Conservation (phyloP, 1,140 invertebrate genomes). For the Rhopalosiphum padi region DNA sequence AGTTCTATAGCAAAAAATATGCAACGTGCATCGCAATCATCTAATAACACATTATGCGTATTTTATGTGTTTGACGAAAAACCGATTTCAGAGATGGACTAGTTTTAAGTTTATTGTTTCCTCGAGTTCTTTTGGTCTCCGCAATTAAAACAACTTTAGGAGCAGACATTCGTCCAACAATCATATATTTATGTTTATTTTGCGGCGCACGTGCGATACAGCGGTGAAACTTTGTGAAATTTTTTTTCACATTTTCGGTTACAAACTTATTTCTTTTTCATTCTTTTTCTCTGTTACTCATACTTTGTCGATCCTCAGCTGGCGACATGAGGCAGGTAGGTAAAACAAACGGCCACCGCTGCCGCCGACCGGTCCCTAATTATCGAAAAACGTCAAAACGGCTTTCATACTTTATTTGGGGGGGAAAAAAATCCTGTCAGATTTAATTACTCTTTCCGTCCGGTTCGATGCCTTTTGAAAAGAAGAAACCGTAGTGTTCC, state of each 20-base stretch:
- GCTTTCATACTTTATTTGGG: neutral
- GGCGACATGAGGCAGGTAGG: neutral
- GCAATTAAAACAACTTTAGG: neutral
- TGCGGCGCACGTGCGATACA: neutral
- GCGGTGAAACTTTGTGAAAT: neutral
- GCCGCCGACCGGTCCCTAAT: neutral
- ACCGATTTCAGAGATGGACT: too few species aligned
- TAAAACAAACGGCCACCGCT: neutral
- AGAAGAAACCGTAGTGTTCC: neutral
- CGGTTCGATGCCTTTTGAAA: slow-evolving; percentile 24
- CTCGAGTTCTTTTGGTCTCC: neutral
- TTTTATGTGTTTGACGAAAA: neutral
- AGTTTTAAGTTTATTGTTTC: neutral
- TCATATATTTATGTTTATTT: neutral
- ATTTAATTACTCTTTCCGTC: slow-evolving; percentile 39
- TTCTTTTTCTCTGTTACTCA: neutral
- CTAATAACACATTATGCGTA: too few species aligned
- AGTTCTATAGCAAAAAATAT: too few species aligned
- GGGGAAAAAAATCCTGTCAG: neutral
- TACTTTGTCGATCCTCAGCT: neutral
- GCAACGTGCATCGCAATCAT: too few species aligned
- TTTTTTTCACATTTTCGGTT: neutral
- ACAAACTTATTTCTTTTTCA: neutral
- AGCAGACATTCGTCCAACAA: neutral
- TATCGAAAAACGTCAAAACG: slow-evolving; percentile 8